Conservation (phyloP, 2,113 vertebrate species). For the Bubo bubo region DNA sequence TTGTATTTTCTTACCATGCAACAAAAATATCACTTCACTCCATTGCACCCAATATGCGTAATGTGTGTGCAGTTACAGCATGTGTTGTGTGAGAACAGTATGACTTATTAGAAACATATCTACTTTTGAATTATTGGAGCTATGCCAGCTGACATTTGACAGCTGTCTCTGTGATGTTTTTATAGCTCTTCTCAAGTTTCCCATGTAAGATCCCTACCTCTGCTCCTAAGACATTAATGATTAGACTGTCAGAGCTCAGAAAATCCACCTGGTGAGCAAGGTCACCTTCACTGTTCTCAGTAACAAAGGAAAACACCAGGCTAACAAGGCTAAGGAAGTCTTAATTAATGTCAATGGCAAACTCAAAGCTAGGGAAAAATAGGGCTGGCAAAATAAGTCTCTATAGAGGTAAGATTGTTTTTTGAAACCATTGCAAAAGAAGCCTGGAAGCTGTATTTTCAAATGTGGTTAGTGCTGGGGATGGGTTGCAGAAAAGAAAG, state of each 20-base stretch:
- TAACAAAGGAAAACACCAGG: constrained; percentile 27
- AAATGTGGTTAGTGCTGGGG: constrained; percentile 36
- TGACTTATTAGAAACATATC: not conserved
- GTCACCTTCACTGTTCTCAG: constrained; percentile 20
- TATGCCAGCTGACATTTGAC: constrained; percentile 26
- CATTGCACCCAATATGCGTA: not conserved
- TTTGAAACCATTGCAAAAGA: not conserved
- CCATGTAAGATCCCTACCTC: not conserved
- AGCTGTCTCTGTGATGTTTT: constrained; percentile 10
- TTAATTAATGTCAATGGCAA: constrained; percentile 27
- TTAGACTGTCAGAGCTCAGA: constrained; percentile 51
- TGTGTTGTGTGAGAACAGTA: not conserved
- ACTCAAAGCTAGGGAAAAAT: constrained; percentile 28
- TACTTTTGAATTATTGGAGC: not conserved
- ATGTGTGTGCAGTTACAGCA: not conserved
- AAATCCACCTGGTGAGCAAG: constrained; percentile 41
- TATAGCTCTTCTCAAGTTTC: constrained; percentile 33
- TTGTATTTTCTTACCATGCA: not conserved
- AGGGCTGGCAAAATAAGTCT: not conserved
- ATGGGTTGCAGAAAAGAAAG: constrained; percentile 6
- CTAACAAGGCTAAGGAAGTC: constrained; percentile 18
- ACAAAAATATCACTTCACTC: not conserved
- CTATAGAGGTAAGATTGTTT: not conserved
- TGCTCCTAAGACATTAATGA: constrained; percentile 54
- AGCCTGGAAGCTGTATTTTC: constrained; percentile 22